Base-by-base conservation (phyloP, 2,113 vertebrate genomes). In the Xyrauchen texanus region DNA sequence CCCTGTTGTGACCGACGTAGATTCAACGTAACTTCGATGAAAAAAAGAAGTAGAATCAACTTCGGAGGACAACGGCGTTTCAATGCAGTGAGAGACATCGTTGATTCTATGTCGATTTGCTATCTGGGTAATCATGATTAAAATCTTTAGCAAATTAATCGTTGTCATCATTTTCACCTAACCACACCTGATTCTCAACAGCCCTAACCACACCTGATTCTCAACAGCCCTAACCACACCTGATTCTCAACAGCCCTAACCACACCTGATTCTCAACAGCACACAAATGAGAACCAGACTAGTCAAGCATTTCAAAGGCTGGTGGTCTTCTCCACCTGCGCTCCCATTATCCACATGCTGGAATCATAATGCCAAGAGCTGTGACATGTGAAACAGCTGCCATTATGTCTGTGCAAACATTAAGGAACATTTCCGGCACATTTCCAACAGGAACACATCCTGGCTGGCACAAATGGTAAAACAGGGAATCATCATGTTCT, bases 401-500 rank as follows among this genome's bases (percentile, higher is more conserved):
- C 77, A 72, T 71, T 75, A 78, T 53, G 7, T 2, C 69, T 34
- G 77, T 84, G 44, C 6, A 52, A 77, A 21, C 6, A 79, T 49
- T 46, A 66, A 64, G 45, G 45, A 51, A 73, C 61, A 61, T 60
- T 78, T 77, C 49, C 61, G 45, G 45, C 55, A 73, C 61, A 61
- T 60, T 78, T 77, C 49, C 61, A 10, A 58, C 51, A 62, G n/a
- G 4, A 45, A 66, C 55, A 70, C 3, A 74, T 21, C 53, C 21
- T 47, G 0, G 4, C 68, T 45, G 63, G 57, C 21, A 34, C 21
- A 34, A 34, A 34, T 34, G 21, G 9, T 53, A 53, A 57, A 77
- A 85, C 78, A 21, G 34, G 73, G 8, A 77, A 72, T 71, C 69
- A 72, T 66, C 46, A 64, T 45, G n/a, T 42, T 78, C 57, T 70